Percentiles rank a stretch among this genome's conserved stretches.
Evolutionary conservation across 1,140 invertebrate species (phyloP).

Genomic region (Procambarus virginalis): DNA sequence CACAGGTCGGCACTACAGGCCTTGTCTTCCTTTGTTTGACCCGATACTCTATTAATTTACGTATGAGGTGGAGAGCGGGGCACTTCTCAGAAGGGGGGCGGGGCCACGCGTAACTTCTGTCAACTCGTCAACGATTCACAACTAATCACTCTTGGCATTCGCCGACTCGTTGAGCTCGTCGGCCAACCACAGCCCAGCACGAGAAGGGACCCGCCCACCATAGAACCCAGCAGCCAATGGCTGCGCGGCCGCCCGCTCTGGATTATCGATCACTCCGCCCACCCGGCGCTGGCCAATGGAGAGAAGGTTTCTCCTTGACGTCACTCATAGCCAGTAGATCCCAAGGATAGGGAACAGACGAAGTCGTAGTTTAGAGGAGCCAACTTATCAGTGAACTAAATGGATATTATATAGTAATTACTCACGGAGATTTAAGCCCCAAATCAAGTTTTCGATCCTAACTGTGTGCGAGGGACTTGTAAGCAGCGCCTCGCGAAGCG

Average conservation of each 20-base stretch:
- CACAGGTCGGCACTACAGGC: slow-evolving; percentile 36
- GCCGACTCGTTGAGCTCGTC: slow-evolving; percentile 29
- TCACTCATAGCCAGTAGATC: slow-evolving; percentile 65
- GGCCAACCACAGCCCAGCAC: slow-evolving; percentile 44
- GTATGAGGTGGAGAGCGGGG: slow-evolving; percentile 45
- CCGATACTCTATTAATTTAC: slow-evolving; percentile 62
- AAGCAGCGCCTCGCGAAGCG: slow-evolving; percentile 55
- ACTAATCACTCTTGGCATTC: slow-evolving; percentile 70
- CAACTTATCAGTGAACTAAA: slow-evolving; percentile 71
- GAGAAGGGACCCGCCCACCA: slow-evolving; percentile 4
- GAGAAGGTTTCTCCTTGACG: slow-evolving; percentile 47
- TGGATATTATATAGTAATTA: slow-evolving; percentile 71
- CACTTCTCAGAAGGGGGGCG: slow-evolving; percentile 45
- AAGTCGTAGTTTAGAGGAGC: slow-evolving; percentile 71
- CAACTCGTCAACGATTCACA: slow-evolving; percentile 69
- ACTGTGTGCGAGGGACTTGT: slow-evolving; percentile 69
- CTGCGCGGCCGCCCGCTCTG: neutral
- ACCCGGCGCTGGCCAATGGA: slow-evolving; percentile 45
- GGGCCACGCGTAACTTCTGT: slow-evolving; percentile 52
- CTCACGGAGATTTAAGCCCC: slow-evolving; percentile 71
- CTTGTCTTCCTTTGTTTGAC: slow-evolving; percentile 51
- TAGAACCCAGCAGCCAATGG: slow-evolving; percentile 21
- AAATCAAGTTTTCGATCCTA: slow-evolving; percentile 70
- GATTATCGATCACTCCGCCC: slow-evolving; percentile 58
- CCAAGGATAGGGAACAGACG: slow-evolving; percentile 63